Evolutionary conservation across 2,888 invertebrate species (phyloP).

Genomic region (Euplexia lucipara): DNA sequence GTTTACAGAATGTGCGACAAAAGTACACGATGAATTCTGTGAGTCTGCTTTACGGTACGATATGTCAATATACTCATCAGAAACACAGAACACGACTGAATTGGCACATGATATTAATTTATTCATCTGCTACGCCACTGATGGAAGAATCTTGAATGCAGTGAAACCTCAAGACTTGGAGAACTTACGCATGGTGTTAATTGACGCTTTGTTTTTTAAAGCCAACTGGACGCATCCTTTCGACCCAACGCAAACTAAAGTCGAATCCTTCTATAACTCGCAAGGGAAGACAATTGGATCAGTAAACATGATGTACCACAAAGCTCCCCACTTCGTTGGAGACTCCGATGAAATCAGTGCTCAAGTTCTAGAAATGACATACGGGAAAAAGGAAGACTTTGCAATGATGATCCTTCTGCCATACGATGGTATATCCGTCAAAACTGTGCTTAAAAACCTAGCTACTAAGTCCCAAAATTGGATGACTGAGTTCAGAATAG

Average conservation of each 20-base stretch:
- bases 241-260: conserved; percentile 89
- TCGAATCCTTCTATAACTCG: conserved; percentile 91
- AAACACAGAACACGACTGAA: conserved; percentile 88
- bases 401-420: conserved; percentile 93
- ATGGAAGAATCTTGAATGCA: conserved; percentile 92
- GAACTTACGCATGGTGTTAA: conserved; percentile 90
- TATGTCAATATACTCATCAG: conserved; percentile 89
- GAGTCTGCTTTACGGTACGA: conserved; percentile 85
- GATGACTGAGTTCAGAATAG: conserved; percentile 85
- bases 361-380: conserved; percentile 93
- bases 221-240: conserved; percentile 93
- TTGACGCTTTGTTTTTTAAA: conserved; percentile 93
- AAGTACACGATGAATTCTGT: conserved; percentile 84
- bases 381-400: conserved; percentile 91
- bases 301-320: conserved; percentile 94
- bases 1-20: conserved; percentile 78
- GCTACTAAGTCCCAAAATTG: conserved; percentile 86
- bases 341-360: conserved; percentile 90
- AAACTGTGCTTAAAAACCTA: conserved; percentile 88
- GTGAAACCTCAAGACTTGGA: conserved; percentile 87
- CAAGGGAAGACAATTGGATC: conserved; percentile 88
- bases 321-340: conserved; percentile 90
- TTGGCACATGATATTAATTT: conserved; percentile 92
- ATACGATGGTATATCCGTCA: conserved; percentile 88
- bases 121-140: conserved; percentile 93